A percentile compares a stretch with the other conserved stretches of the same genome.
phyloP scores from a whole-genome alignment of 2,888 invertebrate genomes.

The Trissonchulus latispiculum region DNA sequence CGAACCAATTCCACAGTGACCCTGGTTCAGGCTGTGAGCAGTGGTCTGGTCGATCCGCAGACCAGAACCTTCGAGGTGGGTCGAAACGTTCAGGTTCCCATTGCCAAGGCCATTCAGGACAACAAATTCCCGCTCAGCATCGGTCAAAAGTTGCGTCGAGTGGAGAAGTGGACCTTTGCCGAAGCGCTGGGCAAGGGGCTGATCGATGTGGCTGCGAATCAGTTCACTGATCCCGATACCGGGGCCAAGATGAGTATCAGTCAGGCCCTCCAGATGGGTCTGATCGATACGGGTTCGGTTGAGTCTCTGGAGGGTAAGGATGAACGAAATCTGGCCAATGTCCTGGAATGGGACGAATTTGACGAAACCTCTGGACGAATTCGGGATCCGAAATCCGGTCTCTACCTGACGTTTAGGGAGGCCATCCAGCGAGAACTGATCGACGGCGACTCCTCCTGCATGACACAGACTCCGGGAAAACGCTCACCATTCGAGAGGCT shows the following conservation, averaged over 20 bases:
- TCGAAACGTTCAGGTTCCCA: constrained; percentile 35
- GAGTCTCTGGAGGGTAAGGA: constrained; percentile 70
- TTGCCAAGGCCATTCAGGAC: constrained; percentile 39
- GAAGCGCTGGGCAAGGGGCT: constrained; percentile 68
- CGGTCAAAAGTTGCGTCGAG: constrained; percentile 35
- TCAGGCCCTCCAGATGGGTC: constrained; percentile 66
- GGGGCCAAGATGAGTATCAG: constrained; percentile 68
- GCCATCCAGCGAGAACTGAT: constrained; percentile 65
- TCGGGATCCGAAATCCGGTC: constrained; percentile 69
- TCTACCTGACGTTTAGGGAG: constrained; percentile 66
- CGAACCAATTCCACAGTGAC: constrained; percentile 37
- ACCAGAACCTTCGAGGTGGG: constrained; percentile 38
- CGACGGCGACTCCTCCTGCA: constrained; percentile 59
- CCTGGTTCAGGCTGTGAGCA: constrained; percentile 44
- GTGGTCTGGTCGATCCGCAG: constrained; percentile 44
- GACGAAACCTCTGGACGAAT: constrained; percentile 58
- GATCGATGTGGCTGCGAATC: constrained; percentile 60
- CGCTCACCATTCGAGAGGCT: constrained; percentile 64
- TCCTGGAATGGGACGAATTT: constrained; percentile 59
- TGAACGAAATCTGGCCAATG: constrained; percentile 60
- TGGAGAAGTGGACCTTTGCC: constrained; percentile 55
- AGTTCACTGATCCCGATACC: constrained; percentile 61
- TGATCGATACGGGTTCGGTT: constrained; percentile 62
- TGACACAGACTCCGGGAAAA: constrained; percentile 60
- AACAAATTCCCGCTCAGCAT: constrained; percentile 41